Evolutionary conservation across 1,140 invertebrate species (phyloP), one percentile per base, ranked within the genome.

Genomic region (Monochamus saltuarius): DNA sequence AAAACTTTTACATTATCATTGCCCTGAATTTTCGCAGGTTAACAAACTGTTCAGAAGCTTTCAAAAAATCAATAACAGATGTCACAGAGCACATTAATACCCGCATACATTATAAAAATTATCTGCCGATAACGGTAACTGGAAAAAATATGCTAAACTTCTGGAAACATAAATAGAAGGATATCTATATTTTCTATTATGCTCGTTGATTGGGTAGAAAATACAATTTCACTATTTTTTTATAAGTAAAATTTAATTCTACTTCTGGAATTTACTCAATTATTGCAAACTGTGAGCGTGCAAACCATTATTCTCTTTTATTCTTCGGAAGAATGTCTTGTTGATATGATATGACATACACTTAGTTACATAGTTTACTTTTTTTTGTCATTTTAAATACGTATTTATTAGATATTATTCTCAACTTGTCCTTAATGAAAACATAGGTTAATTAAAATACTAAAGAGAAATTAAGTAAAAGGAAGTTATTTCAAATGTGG

Each of bases 31-130:
- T 17, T 22, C 17, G 29, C 17, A 19, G 45, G 45, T 47, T 47
- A 47, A 47, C 10, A 47, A 47, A 10, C 45, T 19, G 11, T n/a
- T 17, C 45, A 29, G 17, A 9, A 10, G 29, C 45, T 47, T 47
- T 47, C 45, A 29, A 47, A 47, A 47, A 47, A 47, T 47, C 45
- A 29, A 47, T 47, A 47, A 10, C 11, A 47, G 16, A 22, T 22
- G 29, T 47, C 45, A 29, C 17, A 47, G 29, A 16, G 10, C 8
- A 22, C 17, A 47, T 22, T 10, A 47, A 29, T 47, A 47, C 45
- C 45, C 45, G 45, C 29, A 47, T 47, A 47, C n/a, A 11, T 10
- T 22, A 19, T 19, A 47, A 16, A 47, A 47, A 47, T 47, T 22
- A 47, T 47, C 45, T 7, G 7, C 11, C 7, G 17, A 29, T 19